These are phyloP conservation scores for Trididemnum clinides DNA, from an alignment of 23 tunicate genomes.

Conservation along the genomic window DNA sequence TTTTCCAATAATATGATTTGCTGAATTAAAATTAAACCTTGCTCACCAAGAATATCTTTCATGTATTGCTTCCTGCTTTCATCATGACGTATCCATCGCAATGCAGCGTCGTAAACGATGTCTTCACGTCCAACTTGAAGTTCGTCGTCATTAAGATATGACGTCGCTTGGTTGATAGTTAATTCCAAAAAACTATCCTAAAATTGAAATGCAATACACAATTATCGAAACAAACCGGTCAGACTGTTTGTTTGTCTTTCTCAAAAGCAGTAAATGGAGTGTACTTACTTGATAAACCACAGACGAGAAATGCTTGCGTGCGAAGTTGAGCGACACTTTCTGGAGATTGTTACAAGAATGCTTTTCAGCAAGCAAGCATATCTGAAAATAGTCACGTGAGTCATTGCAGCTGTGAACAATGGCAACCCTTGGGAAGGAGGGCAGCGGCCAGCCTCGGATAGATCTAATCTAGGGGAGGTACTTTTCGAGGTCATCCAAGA, in stretches of 20 bases:
- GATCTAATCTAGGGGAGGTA: no score
- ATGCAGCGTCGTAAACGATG: conserved; percentile 76
- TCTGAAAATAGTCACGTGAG: no score
- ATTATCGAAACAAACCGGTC: no score
- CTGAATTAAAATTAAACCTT: no score
- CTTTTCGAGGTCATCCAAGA: no score
- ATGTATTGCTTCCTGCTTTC: neutral
- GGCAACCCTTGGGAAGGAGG: no score
- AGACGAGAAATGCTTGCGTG: conserved; percentile 47
- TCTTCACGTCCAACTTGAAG: conserved; percentile 60
- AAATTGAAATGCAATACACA: neutral
- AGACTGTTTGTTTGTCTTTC: no score
- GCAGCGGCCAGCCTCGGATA: no score
- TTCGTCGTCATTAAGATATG: conserved; percentile 72
- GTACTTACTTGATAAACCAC: conserved; percentile 50
- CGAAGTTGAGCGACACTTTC: conserved; percentile 32
- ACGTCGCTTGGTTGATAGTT: conserved; percentile 33
- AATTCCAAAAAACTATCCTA: conserved; percentile 64
- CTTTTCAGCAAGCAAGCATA: conserved; percentile 54
- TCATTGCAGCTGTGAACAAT: no score
- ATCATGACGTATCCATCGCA: conserved; percentile 71
- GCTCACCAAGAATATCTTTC: conserved; percentile 58
- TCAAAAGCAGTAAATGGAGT: no score
- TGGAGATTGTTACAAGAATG: conserved; percentile 50
- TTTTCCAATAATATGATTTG: no score